Evolutionary conservation across 2,113 vertebrate species (phyloP), one percentile per base, ranked within the genome.

Genomic region (Microcebus jonahi): DNA sequence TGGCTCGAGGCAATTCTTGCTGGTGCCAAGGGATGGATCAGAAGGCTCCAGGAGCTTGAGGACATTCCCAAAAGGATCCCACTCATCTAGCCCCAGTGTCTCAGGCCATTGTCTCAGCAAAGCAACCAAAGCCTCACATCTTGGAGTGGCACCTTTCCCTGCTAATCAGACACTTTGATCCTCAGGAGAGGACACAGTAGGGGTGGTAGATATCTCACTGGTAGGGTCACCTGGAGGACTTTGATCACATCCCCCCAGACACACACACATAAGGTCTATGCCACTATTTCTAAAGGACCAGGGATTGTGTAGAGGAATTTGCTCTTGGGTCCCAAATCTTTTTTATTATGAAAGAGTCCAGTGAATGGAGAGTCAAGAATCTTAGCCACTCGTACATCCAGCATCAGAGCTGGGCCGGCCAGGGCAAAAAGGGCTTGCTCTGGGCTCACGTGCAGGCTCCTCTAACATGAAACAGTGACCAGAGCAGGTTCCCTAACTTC

Each of bases 351-450:
- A 73, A 57, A 17, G 1, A 45, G 8, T 39, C 39, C 31, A 76
- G 2, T 1, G 13, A 55, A 42, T 27, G 15, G 12, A 10, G 70
- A 45, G n/a, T n/a, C 45, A 1, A 17, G 55, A 57, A 31, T 68
- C 50, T 63, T 36, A 34, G 5, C 23, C 0, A 0, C 71, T 48
- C 50, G 4, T 8, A 5, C 0, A 1, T 27, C 21, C 53, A 34
- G 17, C 6, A 3, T 13, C 2, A 2, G 48, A n/a, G 20, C 21
- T 14, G 1, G 25, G 61, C 63, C 18, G 20, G 12, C 21, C 88
- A 81, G 55, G 61, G 39, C 15, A 39, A 45, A 27, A 48, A 27
- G 67, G 71, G 20, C 34, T 6, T 8, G 12, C 13, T 82, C 55
- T 14, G 21, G 21, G 36, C 15, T 84, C 83, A 4, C 2, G 42